phyloP scores from a whole-genome alignment of 2,888 invertebrate species.

The Dermolepida albohirtum region DNA sequence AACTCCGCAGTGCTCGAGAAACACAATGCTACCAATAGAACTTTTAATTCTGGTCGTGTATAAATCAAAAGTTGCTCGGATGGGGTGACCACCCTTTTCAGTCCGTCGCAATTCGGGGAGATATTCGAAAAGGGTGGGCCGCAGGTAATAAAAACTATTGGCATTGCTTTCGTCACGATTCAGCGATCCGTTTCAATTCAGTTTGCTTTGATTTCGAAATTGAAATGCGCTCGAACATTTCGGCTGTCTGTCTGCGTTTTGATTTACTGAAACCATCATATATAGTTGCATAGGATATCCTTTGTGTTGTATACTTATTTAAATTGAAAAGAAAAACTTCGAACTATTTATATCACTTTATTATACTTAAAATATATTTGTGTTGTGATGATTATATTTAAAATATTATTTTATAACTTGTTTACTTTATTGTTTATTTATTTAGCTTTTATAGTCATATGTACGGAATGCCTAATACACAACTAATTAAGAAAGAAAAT shows the following conservation, averaged over 20 bases:
- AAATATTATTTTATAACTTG: no score
- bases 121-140: constrained; percentile 33
- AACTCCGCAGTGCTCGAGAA: constrained; percentile 4
- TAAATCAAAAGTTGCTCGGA: constrained; percentile 32
- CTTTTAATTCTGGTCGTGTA: constrained; percentile 28
- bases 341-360: no score
- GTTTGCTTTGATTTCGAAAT: constrained; percentile 34
- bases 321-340: no score
- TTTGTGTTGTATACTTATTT: no score
- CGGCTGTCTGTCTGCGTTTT: constrained; percentile 24
- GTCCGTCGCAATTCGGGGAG: constrained; percentile 22
- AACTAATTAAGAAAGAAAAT: no score
- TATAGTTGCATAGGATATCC: no score
- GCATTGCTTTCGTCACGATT: constrained; percentile 30
- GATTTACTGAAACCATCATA: constrained; percentile 17
- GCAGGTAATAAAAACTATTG: constrained; percentile 36
- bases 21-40: constrained; percentile 25
- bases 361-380: no score
- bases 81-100: constrained; percentile 7
- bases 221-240: constrained; percentile 17
- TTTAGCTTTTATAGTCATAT: no score
- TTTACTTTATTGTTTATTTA: no score
- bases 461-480: no score
- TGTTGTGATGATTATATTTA: no score
- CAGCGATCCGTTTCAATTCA: constrained; percentile 27